These are phyloP conservation scores for Hippocampus guttulatus DNA, from an alignment of 2,113 vertebrate genomes.

Conservation along the genomic window DNA sequence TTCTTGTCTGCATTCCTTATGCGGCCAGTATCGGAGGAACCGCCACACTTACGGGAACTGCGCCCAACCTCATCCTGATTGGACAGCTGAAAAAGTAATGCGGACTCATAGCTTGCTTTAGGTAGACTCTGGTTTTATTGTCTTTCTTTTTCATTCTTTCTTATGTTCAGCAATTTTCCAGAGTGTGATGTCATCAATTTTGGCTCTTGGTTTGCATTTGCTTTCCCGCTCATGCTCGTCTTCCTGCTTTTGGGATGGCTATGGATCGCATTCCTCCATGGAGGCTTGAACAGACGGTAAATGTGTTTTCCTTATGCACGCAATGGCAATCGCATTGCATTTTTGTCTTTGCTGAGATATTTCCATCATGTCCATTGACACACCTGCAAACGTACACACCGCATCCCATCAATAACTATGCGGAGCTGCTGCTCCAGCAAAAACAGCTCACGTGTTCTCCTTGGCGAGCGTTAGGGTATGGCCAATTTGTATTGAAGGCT, in stretches of 20 bases:
- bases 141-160: slow-evolving; percentile 22
- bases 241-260: slow-evolving; percentile 90
- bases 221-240: slow-evolving; percentile 89
- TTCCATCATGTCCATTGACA: no score
- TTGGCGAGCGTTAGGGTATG: no score
- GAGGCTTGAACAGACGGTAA: slow-evolving; percentile 86
- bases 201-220: slow-evolving; percentile 95
- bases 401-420: no score
- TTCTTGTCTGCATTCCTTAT: slow-evolving; percentile 93
- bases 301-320: neutral
- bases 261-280: slow-evolving; percentile 89
- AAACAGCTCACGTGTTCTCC: no score
- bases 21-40: slow-evolving; percentile 94
- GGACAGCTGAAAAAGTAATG: slow-evolving; percentile 88
- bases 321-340: neutral
- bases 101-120: neutral
- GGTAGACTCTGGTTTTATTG: neutral
- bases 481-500: no score
- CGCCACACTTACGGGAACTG: slow-evolving; percentile 88
- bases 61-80: slow-evolving; percentile 92
- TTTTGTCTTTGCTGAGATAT: no score
- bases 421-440: no score
- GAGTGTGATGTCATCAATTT: slow-evolving; percentile 93
- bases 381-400: no score
- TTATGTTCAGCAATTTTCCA: slow-evolving; percentile 84